phyloP scores from a whole-genome alignment of 2,797 vertebrate species.

The Pangasius mekongensis region DNA sequence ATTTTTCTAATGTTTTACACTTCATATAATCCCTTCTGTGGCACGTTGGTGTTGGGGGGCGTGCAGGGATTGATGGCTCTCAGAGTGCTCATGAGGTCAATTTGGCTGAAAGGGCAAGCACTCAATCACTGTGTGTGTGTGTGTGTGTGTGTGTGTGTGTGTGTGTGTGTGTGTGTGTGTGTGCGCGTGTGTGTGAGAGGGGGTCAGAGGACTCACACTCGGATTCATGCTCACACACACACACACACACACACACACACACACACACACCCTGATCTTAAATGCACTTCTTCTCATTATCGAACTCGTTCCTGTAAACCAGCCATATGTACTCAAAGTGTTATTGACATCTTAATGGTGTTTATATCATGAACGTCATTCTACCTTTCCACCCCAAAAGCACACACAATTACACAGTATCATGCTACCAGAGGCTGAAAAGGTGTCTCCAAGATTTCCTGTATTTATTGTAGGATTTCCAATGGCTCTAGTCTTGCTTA shows the following conservation, averaged over 20 bases:
- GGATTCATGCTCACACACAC: slow-evolving; percentile 35
- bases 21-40: slow-evolving; percentile 91
- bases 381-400: slow-evolving; percentile 30
- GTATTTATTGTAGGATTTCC: slow-evolving; percentile 22
- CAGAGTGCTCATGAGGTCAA: slow-evolving; percentile 76
- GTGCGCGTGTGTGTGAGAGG: not conserved
- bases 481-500: slow-evolving; percentile 39
- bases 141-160: not conserved
- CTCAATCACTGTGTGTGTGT: slow-evolving; percentile 72
- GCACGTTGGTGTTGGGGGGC: slow-evolving; percentile 77
- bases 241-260: slow-evolving; percentile 37
- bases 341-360: slow-evolving; percentile 50
- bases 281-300: slow-evolving; percentile 51
- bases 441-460: slow-evolving; percentile 41
- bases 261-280: slow-evolving; percentile 23
- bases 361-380: slow-evolving; percentile 23
- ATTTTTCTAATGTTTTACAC: slow-evolving; percentile 93
- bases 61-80: slow-evolving; percentile 85
- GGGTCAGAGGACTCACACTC: slow-evolving; percentile 37
- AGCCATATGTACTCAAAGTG: slow-evolving; percentile 32
- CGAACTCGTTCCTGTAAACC: slow-evolving; percentile 41
- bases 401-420: slow-evolving; percentile 16
- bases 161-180: not conserved
- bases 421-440: slow-evolving; percentile 46
- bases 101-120: slow-evolving; percentile 80